Evolutionary conservation across 2,113 vertebrate genomes (phyloP), one percentile per base, ranked within the genome.

Genomic region (Scomber japonicus): DNA sequence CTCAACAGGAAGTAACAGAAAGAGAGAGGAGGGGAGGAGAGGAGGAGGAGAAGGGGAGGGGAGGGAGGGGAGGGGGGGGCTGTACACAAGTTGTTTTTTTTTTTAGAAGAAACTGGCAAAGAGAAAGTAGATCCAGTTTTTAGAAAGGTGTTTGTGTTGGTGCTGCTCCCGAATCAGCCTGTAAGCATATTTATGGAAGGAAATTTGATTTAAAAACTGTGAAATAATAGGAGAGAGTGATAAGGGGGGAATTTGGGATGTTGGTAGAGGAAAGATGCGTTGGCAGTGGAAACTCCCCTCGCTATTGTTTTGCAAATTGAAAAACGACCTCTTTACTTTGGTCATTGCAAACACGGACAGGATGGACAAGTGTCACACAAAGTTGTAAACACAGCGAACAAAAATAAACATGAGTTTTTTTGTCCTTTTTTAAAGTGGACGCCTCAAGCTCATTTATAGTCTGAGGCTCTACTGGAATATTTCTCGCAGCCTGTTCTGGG

Each of bases 1-100:
- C 82, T 73, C 24, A 31, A 76, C 84, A 88, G 93, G 93, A 94
- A 91, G 87, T 86, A 65, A 16, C 80, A 59, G 53, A 27, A 27
- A 27, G 24, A 27, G 24, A 27, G 24, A 27, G 60, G 69, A 59
- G 19, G 17, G 57, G 21, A 3, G 1, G 31, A 45, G 16, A 19
- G 12, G 46, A 19, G 72, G 17, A 0, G 31, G 21, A 21, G 21
- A 21, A 21, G 21, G 21, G 21, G 21, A 21, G 21, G 21, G 21
- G 45, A 13, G 8, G 56, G 40, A 46, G 63, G 5, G n/a, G n/a
- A 27, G 45, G 16, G 8, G 56, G 40, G 46, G 63, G 5, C n/a
- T n/a, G 27, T 19, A 72, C 15, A 48, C 50, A 21, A 30, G 11
- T 19, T 45, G 11, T 19, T 45, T 19, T 54, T 54, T 35, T 35